These are phyloP conservation scores for Brenthis daphne DNA, from an alignment of 2,888 invertebrate genomes.

Conservation along the genomic window DNA sequence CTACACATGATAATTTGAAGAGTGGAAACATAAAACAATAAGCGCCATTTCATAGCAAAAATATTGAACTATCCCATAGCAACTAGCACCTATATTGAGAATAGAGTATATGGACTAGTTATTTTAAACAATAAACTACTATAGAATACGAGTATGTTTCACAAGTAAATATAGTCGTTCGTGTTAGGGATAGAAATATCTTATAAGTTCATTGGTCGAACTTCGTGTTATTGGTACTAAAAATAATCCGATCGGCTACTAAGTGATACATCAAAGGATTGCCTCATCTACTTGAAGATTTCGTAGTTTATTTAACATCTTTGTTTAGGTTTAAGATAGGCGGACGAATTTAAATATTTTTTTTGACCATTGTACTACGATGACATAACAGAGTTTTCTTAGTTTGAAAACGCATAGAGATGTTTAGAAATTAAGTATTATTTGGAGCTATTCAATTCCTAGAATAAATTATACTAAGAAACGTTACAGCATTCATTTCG, in stretches of 20 bases:
- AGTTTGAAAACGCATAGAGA: conserved; percentile 4
- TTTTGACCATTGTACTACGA: too few species aligned
- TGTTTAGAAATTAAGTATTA: conserved; percentile 8
- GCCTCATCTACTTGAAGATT: conserved; percentile 20
- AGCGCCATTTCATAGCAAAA: background rate
- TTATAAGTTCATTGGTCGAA: conserved; percentile 28
- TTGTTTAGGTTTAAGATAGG: conserved; percentile 4
- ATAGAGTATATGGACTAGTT: background rate
- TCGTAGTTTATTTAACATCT: conserved; percentile 15
- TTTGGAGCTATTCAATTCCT: background rate
- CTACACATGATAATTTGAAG: conserved; percentile 11
- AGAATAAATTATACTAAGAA: conserved; percentile 14
- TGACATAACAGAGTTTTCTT: background rate
- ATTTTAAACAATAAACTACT: background rate
- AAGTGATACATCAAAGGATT: conserved; percentile 34
- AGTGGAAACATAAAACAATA: background rate
- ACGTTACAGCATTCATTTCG: conserved; percentile 10
- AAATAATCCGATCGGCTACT: conserved; percentile 29
- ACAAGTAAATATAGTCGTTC: background rate
- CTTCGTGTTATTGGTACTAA: conserved; percentile 18
- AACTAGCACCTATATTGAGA: background rate
- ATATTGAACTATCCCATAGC: too few species aligned
- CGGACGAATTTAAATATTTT: background rate
- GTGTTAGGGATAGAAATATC: conserved; percentile 16
- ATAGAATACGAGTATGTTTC: background rate